These are phyloP conservation scores for Tribolium castaneum DNA, from an alignment of 1,140 invertebrate species.

Conservation along the genomic window DNA sequence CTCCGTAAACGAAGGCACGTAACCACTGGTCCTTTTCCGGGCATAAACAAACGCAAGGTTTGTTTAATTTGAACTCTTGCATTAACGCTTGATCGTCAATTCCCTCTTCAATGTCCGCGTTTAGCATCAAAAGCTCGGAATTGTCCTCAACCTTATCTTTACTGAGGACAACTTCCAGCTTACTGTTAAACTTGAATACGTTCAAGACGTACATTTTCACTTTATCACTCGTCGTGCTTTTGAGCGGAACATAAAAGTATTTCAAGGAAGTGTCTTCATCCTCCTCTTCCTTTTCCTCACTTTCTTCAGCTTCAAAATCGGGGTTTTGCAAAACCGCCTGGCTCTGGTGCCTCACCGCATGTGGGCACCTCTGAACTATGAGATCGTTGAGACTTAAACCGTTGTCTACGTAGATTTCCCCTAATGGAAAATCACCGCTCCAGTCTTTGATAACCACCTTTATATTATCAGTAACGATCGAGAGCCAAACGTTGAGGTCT, in stretches of 20 bases:
- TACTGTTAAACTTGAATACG: too few relatives aligned
- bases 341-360: background rate
- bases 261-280: background rate
- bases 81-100: background rate
- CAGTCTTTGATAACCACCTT: conserved; percentile 33
- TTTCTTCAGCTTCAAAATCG: background rate
- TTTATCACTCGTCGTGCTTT: too few relatives aligned
- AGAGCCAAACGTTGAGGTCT: conserved; percentile 45
- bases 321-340: background rate
- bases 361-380: background rate
- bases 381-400: conserved; percentile 3
- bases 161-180: too few relatives aligned
- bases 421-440: background rate
- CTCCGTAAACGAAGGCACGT: conserved; percentile 38
- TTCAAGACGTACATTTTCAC: too few relatives aligned
- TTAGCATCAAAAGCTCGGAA: background rate
- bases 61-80: background rate
- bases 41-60: background rate
- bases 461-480: background rate
- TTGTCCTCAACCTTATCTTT: too few relatives aligned
- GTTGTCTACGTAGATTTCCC: background rate
- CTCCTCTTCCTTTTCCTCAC: background rate
- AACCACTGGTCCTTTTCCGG: conserved; percentile 34
- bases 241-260: too few relatives aligned
- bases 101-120: background rate